These are phyloP conservation scores for Microvelia longipes DNA, from an alignment of 1,140 invertebrate genomes.

Conservation along the genomic window DNA sequence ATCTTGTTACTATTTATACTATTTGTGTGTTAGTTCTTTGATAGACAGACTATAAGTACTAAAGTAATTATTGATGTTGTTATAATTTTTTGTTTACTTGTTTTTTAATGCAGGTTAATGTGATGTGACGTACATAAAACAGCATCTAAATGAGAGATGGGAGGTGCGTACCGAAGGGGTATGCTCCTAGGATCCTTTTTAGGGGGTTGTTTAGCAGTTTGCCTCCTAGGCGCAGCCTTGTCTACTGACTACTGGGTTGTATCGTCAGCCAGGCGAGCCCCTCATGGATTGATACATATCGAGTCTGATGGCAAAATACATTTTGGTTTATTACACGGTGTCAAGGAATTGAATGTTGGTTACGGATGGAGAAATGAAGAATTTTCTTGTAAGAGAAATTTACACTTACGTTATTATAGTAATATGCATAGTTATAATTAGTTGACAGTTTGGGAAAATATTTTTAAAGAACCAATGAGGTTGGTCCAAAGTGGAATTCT, in stretches of 20 bases:
- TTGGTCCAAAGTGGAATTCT: neutral
- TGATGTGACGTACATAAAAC: no score
- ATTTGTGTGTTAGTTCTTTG: no score
- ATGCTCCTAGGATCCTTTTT: slow-evolving; percentile 82
- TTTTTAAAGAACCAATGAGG: no score
- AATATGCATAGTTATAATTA: no score
- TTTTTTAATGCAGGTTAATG: no score
- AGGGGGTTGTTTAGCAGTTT: slow-evolving; percentile 64
- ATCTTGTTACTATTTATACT: no score
- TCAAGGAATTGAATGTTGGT: slow-evolving; percentile 63
- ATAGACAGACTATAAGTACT: no score
- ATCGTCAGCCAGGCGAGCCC: slow-evolving; percentile 48
- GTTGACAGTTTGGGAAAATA: no score
- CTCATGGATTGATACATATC: slow-evolving; percentile 35
- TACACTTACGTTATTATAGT: no score
- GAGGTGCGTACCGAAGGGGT: slow-evolving; percentile 43
- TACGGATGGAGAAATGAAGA: slow-evolving; percentile 61
- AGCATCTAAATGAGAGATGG: neutral
- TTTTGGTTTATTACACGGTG: slow-evolving; percentile 71
- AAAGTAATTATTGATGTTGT: no score
- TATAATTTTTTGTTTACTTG: neutral
- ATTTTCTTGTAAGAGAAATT: slow-evolving; percentile 45
- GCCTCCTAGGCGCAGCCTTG: slow-evolving; percentile 62
- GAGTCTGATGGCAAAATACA: slow-evolving; percentile 60
- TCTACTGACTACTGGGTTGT: slow-evolving; percentile 80